These are phyloP conservation scores for Galeruca laticollis DNA, from an alignment of 2,888 invertebrate genomes.

Conservation along the genomic window DNA sequence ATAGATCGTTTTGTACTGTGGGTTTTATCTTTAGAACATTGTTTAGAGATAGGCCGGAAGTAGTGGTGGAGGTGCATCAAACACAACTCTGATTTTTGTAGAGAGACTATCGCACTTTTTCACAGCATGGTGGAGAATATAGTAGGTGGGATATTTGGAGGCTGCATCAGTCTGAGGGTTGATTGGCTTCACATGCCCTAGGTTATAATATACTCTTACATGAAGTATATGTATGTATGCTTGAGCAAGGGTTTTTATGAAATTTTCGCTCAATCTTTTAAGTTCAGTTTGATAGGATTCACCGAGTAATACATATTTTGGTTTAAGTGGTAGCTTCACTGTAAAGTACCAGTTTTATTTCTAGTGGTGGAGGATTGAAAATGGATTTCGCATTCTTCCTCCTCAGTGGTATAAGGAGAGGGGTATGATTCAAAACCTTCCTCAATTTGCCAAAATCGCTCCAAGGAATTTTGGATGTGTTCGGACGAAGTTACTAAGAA, in stretches of 20 bases:
- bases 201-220: background rate
- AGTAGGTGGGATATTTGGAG: background rate
- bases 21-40: background rate
- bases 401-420: background rate
- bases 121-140: background rate
- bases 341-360: background rate
- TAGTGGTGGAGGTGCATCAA: background rate
- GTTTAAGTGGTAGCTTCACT: background rate
- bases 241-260: background rate
- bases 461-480: background rate
- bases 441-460: background rate
- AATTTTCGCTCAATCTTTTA: background rate
- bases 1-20: background rate
- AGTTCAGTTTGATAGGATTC: background rate
- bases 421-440: background rate
- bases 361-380: background rate
- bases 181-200: background rate
- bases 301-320: background rate
- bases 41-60: background rate
- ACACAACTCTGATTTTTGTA: background rate
- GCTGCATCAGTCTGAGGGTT: background rate
- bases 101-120: background rate
- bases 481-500: background rate
- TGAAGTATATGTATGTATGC: background rate
- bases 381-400: background rate